phyloP scores from a whole-genome alignment of 2,113 vertebrate species.

The Pelmatolapia mariae region DNA sequence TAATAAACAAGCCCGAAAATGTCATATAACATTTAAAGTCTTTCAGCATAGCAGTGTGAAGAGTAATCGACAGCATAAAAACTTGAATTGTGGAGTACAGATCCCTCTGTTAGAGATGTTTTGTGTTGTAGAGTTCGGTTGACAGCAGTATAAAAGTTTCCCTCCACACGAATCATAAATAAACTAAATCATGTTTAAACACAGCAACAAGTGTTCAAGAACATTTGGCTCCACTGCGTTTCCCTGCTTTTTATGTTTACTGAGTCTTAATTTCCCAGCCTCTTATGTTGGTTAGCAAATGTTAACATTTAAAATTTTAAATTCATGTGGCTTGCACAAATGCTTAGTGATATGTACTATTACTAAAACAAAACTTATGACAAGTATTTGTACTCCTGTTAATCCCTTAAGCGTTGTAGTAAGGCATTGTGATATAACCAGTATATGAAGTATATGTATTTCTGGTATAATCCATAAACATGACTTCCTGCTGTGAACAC shows the following conservation, averaged over 20 bases:
- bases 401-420: background rate
- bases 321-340: background rate
- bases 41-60: background rate
- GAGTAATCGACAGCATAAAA: background rate
- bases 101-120: background rate
- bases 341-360: background rate
- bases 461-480: background rate
- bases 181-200: background rate
- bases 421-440: background rate
- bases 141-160: background rate
- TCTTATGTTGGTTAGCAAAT: background rate
- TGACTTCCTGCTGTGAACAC: background rate
- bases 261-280: background rate
- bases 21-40: background rate
- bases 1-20: background rate
- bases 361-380: background rate
- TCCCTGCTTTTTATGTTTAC: background rate
- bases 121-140: background rate
- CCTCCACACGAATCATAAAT: background rate
- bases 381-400: background rate
- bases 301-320: background rate
- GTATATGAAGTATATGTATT: background rate
- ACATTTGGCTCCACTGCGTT: background rate
- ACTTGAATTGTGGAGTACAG: background rate
- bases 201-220: background rate